Evolutionary conservation across 1,140 invertebrate genomes (phyloP).

Genomic region (Venturia canescens): DNA sequence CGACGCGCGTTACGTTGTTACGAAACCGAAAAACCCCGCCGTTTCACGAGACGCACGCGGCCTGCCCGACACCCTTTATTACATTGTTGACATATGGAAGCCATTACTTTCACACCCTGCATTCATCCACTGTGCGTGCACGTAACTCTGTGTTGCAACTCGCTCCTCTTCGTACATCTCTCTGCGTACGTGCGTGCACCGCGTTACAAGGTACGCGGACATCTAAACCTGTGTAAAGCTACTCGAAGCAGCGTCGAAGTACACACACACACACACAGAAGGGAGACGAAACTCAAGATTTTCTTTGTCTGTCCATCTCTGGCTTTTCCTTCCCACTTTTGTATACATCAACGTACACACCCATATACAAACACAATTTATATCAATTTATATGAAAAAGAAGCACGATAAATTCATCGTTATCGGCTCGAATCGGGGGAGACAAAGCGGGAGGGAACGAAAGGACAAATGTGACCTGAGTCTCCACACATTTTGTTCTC

Average conservation of each 20-base stretch:
- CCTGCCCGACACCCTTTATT: conserved; percentile 55
- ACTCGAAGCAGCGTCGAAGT: neutral
- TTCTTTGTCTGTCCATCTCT: conserved; percentile 25
- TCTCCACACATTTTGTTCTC: too few species aligned
- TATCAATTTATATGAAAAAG: conserved; percentile 6
- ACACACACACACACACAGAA: neutral
- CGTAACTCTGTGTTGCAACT: conserved; percentile 21
- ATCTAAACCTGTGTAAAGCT: neutral
- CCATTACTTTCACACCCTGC: conserved; percentile 58
- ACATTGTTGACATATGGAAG: conserved; percentile 60
- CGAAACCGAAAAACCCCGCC: conserved; percentile 28
- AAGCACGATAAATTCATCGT: neutral
- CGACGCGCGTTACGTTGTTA: conserved; percentile 26
- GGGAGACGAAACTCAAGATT: conserved; percentile 1
- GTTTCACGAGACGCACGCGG: conserved; percentile 31
- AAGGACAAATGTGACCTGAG: too few species aligned
- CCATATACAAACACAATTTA: neutral
- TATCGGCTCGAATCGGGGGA: neutral
- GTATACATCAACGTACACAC: conserved; percentile 16
- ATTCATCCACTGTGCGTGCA: conserved; percentile 21
- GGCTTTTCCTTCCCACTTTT: conserved; percentile 7
- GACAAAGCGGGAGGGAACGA: neutral
- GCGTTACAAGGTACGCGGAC: neutral
- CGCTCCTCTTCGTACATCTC: neutral
- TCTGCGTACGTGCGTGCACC: neutral